A percentile compares a stretch with the other conserved stretches of the same genome.
These are phyloP conservation scores for Takifugu rubripes DNA, from an alignment of 2,797 vertebrate genomes.

Conservation along the genomic window DNA sequence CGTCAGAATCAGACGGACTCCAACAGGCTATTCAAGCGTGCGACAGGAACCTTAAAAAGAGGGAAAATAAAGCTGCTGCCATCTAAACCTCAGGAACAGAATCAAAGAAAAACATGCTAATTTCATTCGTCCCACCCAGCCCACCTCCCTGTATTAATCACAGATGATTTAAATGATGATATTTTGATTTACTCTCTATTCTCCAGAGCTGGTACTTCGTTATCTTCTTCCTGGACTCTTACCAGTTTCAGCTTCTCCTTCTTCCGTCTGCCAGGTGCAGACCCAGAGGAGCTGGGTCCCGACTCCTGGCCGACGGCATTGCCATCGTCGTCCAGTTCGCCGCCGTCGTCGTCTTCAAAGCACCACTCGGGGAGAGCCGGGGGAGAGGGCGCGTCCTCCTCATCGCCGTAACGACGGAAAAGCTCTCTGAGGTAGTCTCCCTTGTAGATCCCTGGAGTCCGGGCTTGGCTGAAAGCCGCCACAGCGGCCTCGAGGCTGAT, in stretches of 20 bases:
- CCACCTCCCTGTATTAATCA: no score
- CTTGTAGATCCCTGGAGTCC: conserved; percentile 98
- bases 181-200: conserved; percentile 21
- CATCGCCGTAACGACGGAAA: conserved; percentile 92
- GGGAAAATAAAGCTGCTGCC: no score
- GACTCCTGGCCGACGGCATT: conserved; percentile 83
- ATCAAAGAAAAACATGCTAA: no score
- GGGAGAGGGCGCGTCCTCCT: conserved; percentile 86
- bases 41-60: no score
- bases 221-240: conserved; percentile 51
- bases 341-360: conserved; percentile 81
- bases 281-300: conserved; percentile 89
- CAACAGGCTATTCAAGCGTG: no score
- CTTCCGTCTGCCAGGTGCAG: conserved; percentile 84
- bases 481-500: conserved; percentile 92
- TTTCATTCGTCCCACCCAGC: no score
- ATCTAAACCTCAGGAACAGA: no score
- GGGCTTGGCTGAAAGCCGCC: conserved; percentile 87
- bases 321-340: conserved; percentile 82
- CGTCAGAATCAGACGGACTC: no score
- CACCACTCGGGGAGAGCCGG: conserved; percentile 95
- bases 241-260: conserved; percentile 94
- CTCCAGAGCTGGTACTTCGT: conserved; percentile 25
- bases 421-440: conserved; percentile 97
- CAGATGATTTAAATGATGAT: no score